These are phyloP conservation scores for Yponomeuta evonymella DNA, from an alignment of 2,888 invertebrate genomes.

Conservation along the genomic window DNA sequence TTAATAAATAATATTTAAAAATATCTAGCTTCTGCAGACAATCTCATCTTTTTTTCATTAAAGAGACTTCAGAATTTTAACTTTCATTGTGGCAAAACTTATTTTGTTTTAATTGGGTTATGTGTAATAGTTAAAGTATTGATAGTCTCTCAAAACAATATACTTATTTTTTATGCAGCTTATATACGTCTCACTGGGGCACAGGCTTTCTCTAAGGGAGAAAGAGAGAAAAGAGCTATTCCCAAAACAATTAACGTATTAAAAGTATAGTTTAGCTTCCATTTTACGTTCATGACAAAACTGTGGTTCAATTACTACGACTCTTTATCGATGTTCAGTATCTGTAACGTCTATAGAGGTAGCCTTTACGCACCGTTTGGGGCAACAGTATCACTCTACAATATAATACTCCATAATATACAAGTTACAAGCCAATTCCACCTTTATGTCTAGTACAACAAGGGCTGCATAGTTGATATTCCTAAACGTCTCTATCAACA, in stretches of 20 bases:
- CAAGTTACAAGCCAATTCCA: background rate
- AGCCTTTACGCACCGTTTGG: background rate
- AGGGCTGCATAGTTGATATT: background rate
- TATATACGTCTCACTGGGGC: too few relatives aligned
- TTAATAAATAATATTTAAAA: background rate
- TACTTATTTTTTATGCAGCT: too few relatives aligned
- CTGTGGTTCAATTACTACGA: too few relatives aligned
- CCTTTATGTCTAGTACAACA: background rate
- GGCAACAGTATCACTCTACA: background rate
- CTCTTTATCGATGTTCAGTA: background rate
- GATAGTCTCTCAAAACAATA: too few relatives aligned
- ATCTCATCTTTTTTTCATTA: background rate
- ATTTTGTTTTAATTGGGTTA: too few relatives aligned
- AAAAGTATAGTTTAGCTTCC: too few relatives aligned
- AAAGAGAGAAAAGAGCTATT: too few relatives aligned
- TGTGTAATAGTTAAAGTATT: too few relatives aligned
- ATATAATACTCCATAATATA: background rate
- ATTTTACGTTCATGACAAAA: background rate
- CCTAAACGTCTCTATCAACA: background rate
- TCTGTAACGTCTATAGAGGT: background rate
- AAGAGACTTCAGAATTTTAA: background rate
- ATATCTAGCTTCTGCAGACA: background rate
- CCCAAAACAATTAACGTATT: too few relatives aligned
- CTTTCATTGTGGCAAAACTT: too few relatives aligned
- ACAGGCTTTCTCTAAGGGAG: too few relatives aligned